Percentiles rank a stretch among this genome's conserved stretches.
Evolutionary conservation across 2,113 vertebrate species (phyloP).

Genomic region (Corydoras maculifer): DNA sequence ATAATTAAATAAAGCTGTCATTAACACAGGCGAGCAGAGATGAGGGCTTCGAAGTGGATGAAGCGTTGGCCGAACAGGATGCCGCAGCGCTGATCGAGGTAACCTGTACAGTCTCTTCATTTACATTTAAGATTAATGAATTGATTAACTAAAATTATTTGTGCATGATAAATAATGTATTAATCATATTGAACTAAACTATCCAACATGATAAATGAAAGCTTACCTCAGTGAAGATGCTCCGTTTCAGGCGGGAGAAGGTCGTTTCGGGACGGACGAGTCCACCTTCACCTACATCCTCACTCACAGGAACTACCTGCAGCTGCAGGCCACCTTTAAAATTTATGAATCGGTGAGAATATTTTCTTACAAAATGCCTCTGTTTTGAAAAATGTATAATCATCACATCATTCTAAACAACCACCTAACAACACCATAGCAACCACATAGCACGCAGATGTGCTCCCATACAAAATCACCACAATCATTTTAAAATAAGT

Average conservation of each 20-base stretch:
- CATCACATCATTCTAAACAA: not conserved
- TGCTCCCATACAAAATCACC: too few species aligned
- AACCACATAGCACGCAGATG: too few species aligned
- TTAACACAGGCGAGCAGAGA: conserved; percentile 59
- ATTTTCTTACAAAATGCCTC: too few species aligned
- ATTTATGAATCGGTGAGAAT: conserved; percentile 61
- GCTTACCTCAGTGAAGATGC: not conserved
- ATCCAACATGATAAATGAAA: too few species aligned
- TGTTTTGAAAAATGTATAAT: not conserved
- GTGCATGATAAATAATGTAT: too few species aligned
- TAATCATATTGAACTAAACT: too few species aligned
- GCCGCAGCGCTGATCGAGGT: conserved; percentile 66
- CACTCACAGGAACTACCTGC: conserved; percentile 70
- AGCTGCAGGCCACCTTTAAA: conserved; percentile 74
- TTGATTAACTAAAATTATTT: too few species aligned
- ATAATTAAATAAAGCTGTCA: not conserved
- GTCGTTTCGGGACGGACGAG: conserved; percentile 70
- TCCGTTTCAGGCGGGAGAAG: conserved; percentile 63
- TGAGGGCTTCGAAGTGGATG: conserved; percentile 68
- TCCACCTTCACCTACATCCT: conserved; percentile 68
- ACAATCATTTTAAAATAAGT: too few species aligned
- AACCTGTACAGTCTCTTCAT: not conserved
- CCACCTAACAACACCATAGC: not conserved
- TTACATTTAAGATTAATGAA: too few species aligned
- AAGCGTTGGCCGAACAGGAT: conserved; percentile 63